Conservation (phyloP, 2,888 invertebrate genomes). For the Cataglyphis albicans region DNA sequence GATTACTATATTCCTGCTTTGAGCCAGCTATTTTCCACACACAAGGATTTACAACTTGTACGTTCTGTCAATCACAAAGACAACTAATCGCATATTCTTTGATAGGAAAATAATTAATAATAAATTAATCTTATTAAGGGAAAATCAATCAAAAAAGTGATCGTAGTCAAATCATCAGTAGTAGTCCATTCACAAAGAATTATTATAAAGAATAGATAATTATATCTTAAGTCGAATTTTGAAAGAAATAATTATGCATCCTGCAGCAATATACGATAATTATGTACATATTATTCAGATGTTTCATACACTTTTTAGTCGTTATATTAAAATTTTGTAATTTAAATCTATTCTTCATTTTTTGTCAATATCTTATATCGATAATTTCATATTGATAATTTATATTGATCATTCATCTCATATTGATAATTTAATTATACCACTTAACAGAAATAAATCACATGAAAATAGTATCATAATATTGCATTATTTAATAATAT, state of each 20-base stretch:
- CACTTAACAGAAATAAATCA: background rate
- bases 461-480: background rate
- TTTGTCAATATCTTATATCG: background rate
- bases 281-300: background rate
- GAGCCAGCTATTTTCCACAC: slow-evolving; percentile 20
- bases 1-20: slow-evolving; percentile 74
- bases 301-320: background rate
- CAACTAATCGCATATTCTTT: background rate
- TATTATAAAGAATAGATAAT: background rate
- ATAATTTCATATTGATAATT: background rate
- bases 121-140: background rate
- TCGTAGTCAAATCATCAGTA: background rate
- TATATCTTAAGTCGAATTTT: background rate
- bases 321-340: background rate
- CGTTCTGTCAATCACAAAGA: background rate
- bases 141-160: background rate
- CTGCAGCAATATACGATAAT: background rate
- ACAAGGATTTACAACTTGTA: background rate
- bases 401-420: background rate
- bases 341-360: background rate
- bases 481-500: background rate
- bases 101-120: background rate
- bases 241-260: background rate
- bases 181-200: background rate
- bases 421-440: background rate